A percentile compares a stretch with the other conserved stretches of the same genome.
phyloP scores from a whole-genome alignment of 1,140 invertebrate genomes.

The Heliconius eleuchia region DNA sequence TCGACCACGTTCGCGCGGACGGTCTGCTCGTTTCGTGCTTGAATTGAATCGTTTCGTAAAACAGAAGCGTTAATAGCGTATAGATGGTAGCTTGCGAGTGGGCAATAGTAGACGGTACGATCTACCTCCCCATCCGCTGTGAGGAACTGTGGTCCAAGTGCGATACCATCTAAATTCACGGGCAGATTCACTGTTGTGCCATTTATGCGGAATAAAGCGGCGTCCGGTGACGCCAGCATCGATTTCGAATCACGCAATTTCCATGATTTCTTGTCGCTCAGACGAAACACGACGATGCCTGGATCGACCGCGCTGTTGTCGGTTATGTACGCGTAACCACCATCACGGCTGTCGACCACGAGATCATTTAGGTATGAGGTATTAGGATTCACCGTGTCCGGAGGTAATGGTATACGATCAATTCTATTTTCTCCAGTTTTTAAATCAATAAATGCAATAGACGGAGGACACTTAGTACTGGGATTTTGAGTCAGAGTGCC shows the following conservation, averaged over 20 bases:
- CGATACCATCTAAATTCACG: conserved; percentile 85
- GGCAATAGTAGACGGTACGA: conserved; percentile 84
- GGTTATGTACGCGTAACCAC: conserved; percentile 86
- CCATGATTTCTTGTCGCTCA: conserved; percentile 84
- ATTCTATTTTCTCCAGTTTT: conserved; percentile 82
- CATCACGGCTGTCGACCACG: conserved; percentile 85
- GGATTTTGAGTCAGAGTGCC: conserved; percentile 77
- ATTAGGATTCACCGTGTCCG: conserved; percentile 76
- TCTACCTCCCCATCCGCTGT: conserved; percentile 65
- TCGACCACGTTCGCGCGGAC: conserved; percentile 76
- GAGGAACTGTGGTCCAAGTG: conserved; percentile 82
- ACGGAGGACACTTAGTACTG: conserved; percentile 82
- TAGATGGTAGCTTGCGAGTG: conserved; percentile 84
- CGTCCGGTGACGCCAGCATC: conserved; percentile 83
- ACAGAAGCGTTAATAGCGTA: conserved; percentile 83
- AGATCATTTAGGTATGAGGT: conserved; percentile 85
- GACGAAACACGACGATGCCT: conserved; percentile 86
- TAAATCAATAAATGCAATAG: conserved; percentile 86
- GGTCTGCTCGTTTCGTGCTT: conserved; percentile 53
- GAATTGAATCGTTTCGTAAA: conserved; percentile 80
- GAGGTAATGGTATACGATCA: conserved; percentile 81
- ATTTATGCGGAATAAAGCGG: conserved; percentile 82
- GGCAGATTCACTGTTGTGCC: conserved; percentile 79
- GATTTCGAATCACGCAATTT: conserved; percentile 84
- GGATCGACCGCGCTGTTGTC: conserved; percentile 85